Evolutionary conservation across 2,888 invertebrate genomes (phyloP), one percentile per base, ranked within the genome.

Genomic region (Zhengitettix transpicula): DNA sequence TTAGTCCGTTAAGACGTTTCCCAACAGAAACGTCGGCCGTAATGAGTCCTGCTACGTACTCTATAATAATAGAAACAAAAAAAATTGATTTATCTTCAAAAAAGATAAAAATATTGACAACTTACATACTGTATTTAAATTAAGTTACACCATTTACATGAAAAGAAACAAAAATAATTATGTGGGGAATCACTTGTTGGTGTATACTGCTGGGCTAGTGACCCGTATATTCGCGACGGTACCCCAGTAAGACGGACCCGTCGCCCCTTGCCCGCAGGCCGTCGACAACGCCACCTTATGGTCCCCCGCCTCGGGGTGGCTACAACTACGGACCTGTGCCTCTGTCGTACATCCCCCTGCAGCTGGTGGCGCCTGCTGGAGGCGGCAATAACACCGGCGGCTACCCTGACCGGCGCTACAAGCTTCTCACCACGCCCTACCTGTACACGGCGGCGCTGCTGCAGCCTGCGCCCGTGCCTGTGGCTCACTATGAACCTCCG

Each of bases 311-410:
- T n/a, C 17, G 28, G 15, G 60, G 58, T 28, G 61, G 72, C 63
- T 67, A 66, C 58, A 68, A 67, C n/a, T 67, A 67, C 61, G 66
- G 62, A 42, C 68, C 68, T 54, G 52, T 76, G 74, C 55, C 67
- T 66, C 16, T 60, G 63, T 58, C 62, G 11, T 62, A 62, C 61
- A 60, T 52, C 58, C 63, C 63, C 55, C 61, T 60, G 60, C 62
- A 51, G 59, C 62, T 58, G 52, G 61, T 41, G 55, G 41, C 40
- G 14, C 55, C 55, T 28, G 40, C 40, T 40, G 55, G 69, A 69
- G 62, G 68, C 67, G 17, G 68, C 65, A 59, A 68, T 67, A 60
- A 64, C 12, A 56, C 68, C 10, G 55, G 40, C 9, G 64, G 65
- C 10, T 69, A 69, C 63, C 69, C 70, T 1, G 69, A 68, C 61